Conservation (phyloP, 2,888 invertebrate genomes). For the Lomographa bimaculata region DNA sequence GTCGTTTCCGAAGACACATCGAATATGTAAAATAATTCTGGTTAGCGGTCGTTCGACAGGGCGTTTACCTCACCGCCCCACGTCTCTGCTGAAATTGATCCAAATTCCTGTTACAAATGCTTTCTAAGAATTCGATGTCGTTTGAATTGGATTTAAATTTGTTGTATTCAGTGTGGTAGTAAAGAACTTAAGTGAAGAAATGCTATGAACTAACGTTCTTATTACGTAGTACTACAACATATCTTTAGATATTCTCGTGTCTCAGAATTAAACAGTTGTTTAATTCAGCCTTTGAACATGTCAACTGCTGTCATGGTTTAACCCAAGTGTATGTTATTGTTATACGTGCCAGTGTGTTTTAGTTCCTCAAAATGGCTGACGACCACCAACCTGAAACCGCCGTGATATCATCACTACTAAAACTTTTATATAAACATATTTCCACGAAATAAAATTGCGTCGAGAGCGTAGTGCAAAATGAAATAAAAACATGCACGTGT, state of each 20-base stretch:
- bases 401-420: conserved; percentile 8
- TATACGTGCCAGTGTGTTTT: conserved; percentile 8
- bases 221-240: too few species aligned
- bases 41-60: conserved; percentile 41
- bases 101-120: conserved; percentile 34
- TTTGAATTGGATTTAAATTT: neutral
- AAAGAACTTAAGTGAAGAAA: too few species aligned
- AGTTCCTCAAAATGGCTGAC: conserved; percentile 8
- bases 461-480: conserved; percentile 15
- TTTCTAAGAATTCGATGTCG: conserved; percentile 3
- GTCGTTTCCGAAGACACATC: conserved; percentile 40
- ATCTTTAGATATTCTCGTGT: too few species aligned
- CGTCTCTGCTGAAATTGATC: conserved; percentile 48
- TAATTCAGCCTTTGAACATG: too few species aligned
- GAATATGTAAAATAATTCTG: conserved; percentile 58
- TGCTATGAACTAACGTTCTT: too few species aligned
- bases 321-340: too few species aligned
- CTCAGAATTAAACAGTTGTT: too few species aligned
- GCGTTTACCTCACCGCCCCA: conserved; percentile 51
- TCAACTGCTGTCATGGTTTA: too few species aligned
- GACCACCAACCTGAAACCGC: neutral
- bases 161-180: too few species aligned
- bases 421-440: conserved; percentile 8
- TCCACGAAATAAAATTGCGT: conserved; percentile 16
- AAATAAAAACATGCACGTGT: conserved; percentile 23